phyloP scores from a whole-genome alignment of 2,797 vertebrate genomes.

The Molossus alvarezi region DNA sequence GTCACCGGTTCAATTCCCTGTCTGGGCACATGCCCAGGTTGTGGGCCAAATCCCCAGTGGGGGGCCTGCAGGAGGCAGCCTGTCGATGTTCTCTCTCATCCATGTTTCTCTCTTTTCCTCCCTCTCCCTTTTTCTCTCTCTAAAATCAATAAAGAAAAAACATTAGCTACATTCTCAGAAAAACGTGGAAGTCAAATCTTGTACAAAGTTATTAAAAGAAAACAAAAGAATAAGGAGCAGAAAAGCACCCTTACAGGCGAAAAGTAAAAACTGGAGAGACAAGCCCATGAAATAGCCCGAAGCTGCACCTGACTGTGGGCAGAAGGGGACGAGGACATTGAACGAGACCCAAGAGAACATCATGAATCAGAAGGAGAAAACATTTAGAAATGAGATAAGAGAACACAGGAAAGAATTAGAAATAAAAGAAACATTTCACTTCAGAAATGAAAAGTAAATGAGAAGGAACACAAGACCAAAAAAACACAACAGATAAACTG shows the following conservation, averaged over 20 bases:
- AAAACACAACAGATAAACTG: not conserved
- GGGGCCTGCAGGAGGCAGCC: no score
- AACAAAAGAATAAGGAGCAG: not conserved
- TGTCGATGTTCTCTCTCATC: no score
- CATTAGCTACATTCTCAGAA: not conserved
- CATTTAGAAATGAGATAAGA: not conserved
- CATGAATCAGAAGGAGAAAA: no score
- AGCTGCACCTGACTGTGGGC: not conserved
- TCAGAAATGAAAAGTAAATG: not conserved
- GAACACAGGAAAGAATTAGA: not conserved
- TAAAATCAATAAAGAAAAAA: no score
- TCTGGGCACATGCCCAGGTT: no score
- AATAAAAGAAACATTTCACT: not conserved
- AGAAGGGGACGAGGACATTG: no score
- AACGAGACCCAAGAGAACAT: no score
- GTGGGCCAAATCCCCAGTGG: no score
- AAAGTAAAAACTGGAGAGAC: not conserved
- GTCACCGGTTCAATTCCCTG: no score
- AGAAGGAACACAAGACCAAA: not conserved
- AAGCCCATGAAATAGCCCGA: not conserved
- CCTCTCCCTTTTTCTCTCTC: no score
- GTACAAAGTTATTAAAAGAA: not conserved
- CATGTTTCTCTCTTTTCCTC: no score
- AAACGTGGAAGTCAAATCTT: not conserved
- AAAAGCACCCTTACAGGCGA: not conserved